phyloP scores from a whole-genome alignment of 1,140 invertebrate species.

The Ruditapes philippinarum region DNA sequence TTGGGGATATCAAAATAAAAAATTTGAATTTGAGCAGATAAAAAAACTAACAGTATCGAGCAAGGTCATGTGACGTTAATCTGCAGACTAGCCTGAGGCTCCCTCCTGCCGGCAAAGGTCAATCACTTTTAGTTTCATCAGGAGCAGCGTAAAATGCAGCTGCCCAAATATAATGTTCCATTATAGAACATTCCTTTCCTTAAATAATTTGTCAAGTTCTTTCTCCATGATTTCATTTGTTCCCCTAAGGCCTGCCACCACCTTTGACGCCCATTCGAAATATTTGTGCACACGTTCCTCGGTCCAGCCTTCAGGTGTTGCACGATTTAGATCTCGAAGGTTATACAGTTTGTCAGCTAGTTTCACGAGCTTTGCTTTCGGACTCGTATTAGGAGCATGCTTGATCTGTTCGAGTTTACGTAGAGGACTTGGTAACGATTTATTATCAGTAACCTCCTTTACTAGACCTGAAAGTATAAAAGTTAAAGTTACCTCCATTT shows the following conservation, averaged over 20 bases:
- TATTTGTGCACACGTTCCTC: constrained; percentile 89
- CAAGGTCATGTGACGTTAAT: too few relatives aligned
- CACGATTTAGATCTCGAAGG: constrained; percentile 91
- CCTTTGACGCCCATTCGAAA: constrained; percentile 92
- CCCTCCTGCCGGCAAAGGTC: too few relatives aligned
- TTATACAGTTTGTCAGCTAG: constrained; percentile 96
- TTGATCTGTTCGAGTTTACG: constrained; percentile 92
- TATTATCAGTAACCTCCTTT: constrained; percentile 91
- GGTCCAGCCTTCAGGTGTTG: constrained; percentile 90
- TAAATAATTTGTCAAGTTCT: constrained; percentile 89
- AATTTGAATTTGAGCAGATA: too few relatives aligned
- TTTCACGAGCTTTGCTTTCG: constrained; percentile 93
- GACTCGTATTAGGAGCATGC: constrained; percentile 88
- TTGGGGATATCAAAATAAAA: too few relatives aligned
- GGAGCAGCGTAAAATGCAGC: too few relatives aligned
- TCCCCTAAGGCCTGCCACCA: constrained; percentile 90
- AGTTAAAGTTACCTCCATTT: too few relatives aligned
- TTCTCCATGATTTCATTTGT: constrained; percentile 90
- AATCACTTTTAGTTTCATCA: too few relatives aligned
- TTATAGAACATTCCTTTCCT: constrained; percentile 69
- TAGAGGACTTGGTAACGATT: constrained; percentile 89
- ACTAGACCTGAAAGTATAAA: constrained; percentile 51
- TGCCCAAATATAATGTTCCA: too few relatives aligned
- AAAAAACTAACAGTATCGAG: too few relatives aligned
- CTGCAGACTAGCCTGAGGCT: too few relatives aligned